These are phyloP conservation scores for Borostomias antarcticus DNA, from an alignment of 2,797 vertebrate species.

Conservation along the genomic window DNA sequence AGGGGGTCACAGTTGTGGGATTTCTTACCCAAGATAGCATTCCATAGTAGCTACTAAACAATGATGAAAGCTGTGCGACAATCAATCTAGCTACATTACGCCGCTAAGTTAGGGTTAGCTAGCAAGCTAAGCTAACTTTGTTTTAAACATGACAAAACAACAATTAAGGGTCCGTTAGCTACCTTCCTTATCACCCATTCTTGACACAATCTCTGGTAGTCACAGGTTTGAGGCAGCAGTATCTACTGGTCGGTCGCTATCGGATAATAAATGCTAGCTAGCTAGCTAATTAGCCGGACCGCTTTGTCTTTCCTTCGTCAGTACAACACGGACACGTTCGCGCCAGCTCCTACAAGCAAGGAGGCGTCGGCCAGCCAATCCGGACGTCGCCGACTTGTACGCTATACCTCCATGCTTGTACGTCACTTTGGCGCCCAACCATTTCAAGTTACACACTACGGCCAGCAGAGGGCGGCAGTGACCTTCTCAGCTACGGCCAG, in stretches of 20 bases:
- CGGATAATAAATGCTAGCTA: neutral
- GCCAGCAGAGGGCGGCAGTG: neutral
- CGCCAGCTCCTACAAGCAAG: constrained; percentile 54
- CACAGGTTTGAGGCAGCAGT: neutral
- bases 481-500: neutral
- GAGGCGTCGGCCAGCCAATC: constrained; percentile 38
- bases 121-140: neutral
- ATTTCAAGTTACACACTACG: neutral
- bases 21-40: too few relatives aligned
- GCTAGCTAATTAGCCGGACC: constrained; percentile 4
- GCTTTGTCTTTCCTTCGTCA: constrained; percentile 52
- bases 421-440: neutral
- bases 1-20: too few relatives aligned
- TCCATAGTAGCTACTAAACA: too few relatives aligned
- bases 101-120: too few relatives aligned
- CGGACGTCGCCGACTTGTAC: neutral
- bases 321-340: constrained; percentile 50
- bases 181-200: constrained; percentile 77
- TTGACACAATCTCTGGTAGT: constrained; percentile 3
- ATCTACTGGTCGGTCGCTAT: too few relatives aligned
- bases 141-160: neutral
- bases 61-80: too few relatives aligned
- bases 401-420: too few relatives aligned
- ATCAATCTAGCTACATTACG: too few relatives aligned
- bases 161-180: constrained; percentile 3